phyloP scores from a whole-genome alignment of 2,888 invertebrate genomes.

The Drosophila quinaria region DNA sequence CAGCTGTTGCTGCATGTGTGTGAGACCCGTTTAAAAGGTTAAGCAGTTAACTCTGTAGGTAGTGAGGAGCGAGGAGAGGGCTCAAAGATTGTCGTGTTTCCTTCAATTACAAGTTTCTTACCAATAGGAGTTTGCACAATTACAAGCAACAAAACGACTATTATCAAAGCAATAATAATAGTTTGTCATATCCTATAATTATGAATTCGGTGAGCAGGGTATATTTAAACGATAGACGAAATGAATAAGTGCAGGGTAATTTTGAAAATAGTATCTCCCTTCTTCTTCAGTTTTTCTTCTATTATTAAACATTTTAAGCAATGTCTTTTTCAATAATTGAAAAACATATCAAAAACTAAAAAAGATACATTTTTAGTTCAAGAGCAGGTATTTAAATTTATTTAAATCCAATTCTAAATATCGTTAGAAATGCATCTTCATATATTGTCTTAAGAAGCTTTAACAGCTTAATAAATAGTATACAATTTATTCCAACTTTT shows the following conservation, averaged over 20 bases:
- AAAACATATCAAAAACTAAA: too few relatives aligned
- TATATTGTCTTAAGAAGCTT: too few relatives aligned
- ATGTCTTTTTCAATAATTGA: too few relatives aligned
- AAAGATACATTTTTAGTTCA: too few relatives aligned
- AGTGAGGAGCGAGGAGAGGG: not conserved
- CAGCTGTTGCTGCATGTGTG: slow-evolving; percentile 43
- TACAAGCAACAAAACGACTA: slow-evolving; percentile 6
- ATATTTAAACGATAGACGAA: not conserved
- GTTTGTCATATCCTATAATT: not conserved
- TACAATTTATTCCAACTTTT: not conserved
- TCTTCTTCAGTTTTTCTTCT: too few relatives aligned
- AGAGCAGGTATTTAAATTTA: too few relatives aligned
- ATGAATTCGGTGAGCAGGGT: not conserved
- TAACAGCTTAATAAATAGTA: too few relatives aligned
- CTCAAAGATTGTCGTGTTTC: slow-evolving; percentile 34
- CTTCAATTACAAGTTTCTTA: slow-evolving; percentile 24
- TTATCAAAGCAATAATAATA: not conserved
- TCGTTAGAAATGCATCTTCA: too few relatives aligned
- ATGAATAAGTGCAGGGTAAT: not conserved
- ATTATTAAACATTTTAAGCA: too few relatives aligned
- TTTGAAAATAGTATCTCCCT: too few relatives aligned
- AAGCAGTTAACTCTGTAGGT: slow-evolving; percentile 27
- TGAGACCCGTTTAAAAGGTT: slow-evolving; percentile 55
- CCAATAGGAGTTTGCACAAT: slow-evolving; percentile 25
- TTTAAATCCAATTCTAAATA: not conserved